Evolutionary conservation across 2,113 vertebrate genomes (phyloP).

Genomic region (Rhabdomys dilectus): DNA sequence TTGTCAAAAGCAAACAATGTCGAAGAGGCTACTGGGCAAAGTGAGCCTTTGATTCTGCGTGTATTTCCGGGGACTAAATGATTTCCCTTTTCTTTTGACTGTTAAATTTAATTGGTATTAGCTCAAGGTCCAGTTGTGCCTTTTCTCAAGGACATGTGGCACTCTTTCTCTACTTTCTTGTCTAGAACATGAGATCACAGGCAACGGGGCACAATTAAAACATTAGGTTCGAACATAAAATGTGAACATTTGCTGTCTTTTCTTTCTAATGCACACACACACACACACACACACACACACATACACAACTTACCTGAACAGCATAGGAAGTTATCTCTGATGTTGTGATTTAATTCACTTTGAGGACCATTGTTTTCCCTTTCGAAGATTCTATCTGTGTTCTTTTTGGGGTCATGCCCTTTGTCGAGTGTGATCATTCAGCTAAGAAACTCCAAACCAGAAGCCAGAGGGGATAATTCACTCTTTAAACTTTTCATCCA

Average conservation of each 20-base stretch:
- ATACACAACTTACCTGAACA: background rate
- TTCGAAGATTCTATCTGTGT: constrained; percentile 31
- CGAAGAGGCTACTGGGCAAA: background rate
- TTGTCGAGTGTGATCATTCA: background rate
- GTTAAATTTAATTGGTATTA: background rate
- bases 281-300: too few species aligned
- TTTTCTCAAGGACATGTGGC: background rate
- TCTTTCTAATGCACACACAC: background rate
- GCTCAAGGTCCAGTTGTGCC: background rate
- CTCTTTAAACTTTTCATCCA: constrained; percentile 44
- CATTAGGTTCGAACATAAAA: background rate
- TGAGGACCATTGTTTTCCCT: constrained; percentile 15
- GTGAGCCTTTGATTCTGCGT: background rate
- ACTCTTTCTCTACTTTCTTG: background rate
- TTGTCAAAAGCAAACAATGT: background rate
- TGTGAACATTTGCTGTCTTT: background rate
- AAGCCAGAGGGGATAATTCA: constrained; percentile 30
- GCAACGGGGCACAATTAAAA: background rate
- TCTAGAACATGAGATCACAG: background rate
- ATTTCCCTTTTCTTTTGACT: background rate
- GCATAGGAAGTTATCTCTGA: background rate
- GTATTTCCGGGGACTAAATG: background rate
- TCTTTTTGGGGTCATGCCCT: constrained; percentile 4
- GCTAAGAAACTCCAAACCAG: constrained; percentile 13
- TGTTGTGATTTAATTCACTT: constrained; percentile 18